Evolutionary conservation across 1,140 invertebrate species (phyloP).

Genomic region (Sinonovacula constricta): DNA sequence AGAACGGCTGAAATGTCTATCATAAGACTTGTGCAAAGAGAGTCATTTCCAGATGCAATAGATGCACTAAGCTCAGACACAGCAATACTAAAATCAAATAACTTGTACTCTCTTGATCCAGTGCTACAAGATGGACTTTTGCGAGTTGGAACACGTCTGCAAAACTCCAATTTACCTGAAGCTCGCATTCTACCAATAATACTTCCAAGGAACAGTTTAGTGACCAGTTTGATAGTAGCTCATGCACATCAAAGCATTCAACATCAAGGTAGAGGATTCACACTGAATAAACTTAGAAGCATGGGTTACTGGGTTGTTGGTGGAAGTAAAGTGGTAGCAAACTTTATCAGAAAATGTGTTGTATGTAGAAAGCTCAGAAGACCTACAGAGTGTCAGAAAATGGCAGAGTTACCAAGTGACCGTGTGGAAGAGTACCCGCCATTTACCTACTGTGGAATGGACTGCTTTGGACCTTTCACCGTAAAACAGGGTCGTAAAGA

Average conservation of each 20-base stretch:
- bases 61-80: conserved; percentile 13
- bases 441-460: conserved; percentile 53
- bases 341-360: conserved; percentile 37
- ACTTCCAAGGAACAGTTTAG: conserved; percentile 29
- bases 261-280: conserved; percentile 53
- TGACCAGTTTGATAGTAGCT: conserved; percentile 22
- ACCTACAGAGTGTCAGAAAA: conserved; percentile 28
- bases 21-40: conserved; percentile 16
- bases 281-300: conserved; percentile 36
- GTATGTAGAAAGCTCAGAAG: conserved; percentile 39
- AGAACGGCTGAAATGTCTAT: conserved; percentile 21
- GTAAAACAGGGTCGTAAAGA: conserved; percentile 54
- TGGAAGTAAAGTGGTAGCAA: conserved; percentile 33
- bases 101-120: conserved; percentile 31
- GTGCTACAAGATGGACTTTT: conserved; percentile 24
- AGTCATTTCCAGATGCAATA: conserved; percentile 27
- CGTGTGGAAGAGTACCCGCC: conserved; percentile 42
- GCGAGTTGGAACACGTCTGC: conserved; percentile 38
- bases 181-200: conserved; percentile 27
- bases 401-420: conserved; percentile 56
- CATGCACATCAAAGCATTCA: conserved; percentile 37
- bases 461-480: conserved; percentile 60
- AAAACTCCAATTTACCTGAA: conserved; percentile 15
- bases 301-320: conserved; percentile 38
- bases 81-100: conserved; percentile 14